These are phyloP conservation scores for Agrypnus murinus DNA, from an alignment of 2,888 invertebrate species.

Conservation along the genomic window DNA sequence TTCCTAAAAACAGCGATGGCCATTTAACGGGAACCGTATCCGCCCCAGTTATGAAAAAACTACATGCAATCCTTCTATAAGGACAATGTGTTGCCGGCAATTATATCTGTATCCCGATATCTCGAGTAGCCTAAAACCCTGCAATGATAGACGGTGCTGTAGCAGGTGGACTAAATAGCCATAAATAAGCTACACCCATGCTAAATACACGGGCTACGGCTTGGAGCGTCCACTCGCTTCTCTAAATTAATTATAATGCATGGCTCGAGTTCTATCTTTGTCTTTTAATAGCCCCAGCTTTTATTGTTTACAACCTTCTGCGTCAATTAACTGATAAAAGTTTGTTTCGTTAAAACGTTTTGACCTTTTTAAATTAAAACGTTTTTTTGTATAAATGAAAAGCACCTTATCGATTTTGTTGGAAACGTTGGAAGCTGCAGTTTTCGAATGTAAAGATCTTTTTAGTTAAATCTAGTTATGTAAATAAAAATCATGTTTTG, in stretches of 20 bases:
- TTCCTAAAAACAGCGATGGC: conserved; percentile 57
- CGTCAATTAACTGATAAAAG: conserved; percentile 22
- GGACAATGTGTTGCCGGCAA: conserved; percentile 68
- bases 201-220: conserved; percentile 55
- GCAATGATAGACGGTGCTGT: conserved; percentile 66
- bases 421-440: too few relatives aligned
- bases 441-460: too few relatives aligned
- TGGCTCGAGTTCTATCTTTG: conserved; percentile 49
- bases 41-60: conserved; percentile 64
- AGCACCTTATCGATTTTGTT: too few relatives aligned
- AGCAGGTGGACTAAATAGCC: conserved; percentile 67
- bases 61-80: conserved; percentile 64
- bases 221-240: conserved; percentile 56
- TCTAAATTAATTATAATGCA: conserved; percentile 61
- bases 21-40: conserved; percentile 64
- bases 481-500: too few relatives aligned
- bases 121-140: conserved; percentile 59
- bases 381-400: not conserved
- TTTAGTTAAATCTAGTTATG: too few relatives aligned
- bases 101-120: conserved; percentile 67
- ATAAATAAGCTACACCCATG: conserved; percentile 61
- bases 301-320: conserved; percentile 37
- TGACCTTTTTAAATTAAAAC: not conserved
- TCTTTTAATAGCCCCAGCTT: conserved; percentile 40
- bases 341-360: conserved; percentile 5